phyloP scores from a whole-genome alignment of 2,113 vertebrate species.

The Hucho hucho region DNA sequence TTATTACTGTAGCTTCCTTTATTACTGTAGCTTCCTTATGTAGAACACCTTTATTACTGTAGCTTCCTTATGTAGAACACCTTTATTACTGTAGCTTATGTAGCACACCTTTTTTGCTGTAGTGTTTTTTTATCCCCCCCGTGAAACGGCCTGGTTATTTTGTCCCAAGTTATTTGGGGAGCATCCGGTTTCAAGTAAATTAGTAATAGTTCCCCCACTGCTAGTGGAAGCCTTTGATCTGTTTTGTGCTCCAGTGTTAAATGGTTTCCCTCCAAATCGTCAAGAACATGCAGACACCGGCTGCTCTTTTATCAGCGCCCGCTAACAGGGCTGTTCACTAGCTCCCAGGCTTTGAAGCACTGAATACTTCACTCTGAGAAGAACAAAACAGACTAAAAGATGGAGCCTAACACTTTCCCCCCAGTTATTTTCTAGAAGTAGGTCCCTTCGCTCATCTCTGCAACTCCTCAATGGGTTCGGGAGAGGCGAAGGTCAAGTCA shows the following conservation, averaged over 20 bases:
- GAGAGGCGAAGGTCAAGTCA: too few relatives aligned
- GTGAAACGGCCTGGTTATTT: too few relatives aligned
- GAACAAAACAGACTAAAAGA: conserved; percentile 14
- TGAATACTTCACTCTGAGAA: conserved; percentile 30
- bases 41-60: too few relatives aligned
- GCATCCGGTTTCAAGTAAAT: conserved; percentile 59
- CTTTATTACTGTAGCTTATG: too few relatives aligned
- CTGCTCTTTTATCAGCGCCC: conserved; percentile 54
- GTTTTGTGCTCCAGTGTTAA: conserved; percentile 49
- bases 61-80: neutral
- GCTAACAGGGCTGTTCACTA: conserved; percentile 36
- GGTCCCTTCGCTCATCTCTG: too few relatives aligned
- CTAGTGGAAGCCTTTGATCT: conserved; percentile 64
- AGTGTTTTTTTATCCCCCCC: too few relatives aligned
- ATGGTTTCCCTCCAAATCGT: conserved; percentile 54
- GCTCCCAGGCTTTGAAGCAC: conserved; percentile 51
- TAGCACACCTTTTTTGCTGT: too few relatives aligned
- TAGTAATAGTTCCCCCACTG: conserved; percentile 49
- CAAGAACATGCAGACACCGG: conserved; percentile 52
- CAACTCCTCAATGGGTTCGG: too few relatives aligned
- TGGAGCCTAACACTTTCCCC: neutral
- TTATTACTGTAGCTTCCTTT: too few relatives aligned
- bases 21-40: too few relatives aligned
- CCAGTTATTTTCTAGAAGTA: neutral
- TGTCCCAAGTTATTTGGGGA: neutral